Base-by-base conservation (phyloP, 2,888 invertebrate species). In the Rhimphoctona megacephalus region DNA sequence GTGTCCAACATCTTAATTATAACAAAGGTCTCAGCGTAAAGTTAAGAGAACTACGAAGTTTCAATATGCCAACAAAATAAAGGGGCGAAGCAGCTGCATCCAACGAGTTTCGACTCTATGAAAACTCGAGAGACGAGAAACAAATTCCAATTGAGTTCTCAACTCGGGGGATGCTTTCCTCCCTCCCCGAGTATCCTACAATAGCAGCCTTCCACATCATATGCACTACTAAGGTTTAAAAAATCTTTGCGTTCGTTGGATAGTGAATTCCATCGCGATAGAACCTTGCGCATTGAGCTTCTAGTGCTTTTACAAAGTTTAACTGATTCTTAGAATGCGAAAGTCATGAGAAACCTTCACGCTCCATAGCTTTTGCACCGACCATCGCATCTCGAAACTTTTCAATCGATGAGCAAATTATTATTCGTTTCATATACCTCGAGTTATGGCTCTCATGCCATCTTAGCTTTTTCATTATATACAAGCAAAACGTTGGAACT, bases 391-490 rank as follows among this genome's bases (percentile, higher is more conserved):
- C 70, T 76, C 70, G 25, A 49, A 80, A 84, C 61, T 25, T n/a
- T 9, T 57, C 80, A 80, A 84, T 84, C 84, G 84, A 84, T 84
- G 70, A 69, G 74, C 61, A 80, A 80, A 84, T 84, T 84, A 84
- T 84, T 84, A 73, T 64, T 33, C 73, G 49, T 72, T 64, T 36
- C 76, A 46, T 25, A 30, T 49, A 33, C 57, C 70, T 73, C 72
- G 39, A 66, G 64, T 64, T 80, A 49, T 33, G 30, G 22, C 57
- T 81, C 39, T 64, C 64, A 19, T 61, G 17, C 30, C 67, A 1
- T 39, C 49, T n/a, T 49, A 70, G 52, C 80, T 84, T 84, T 43
- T 73, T n/a, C 61, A 81, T 84, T 80, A 80, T 76, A 57, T 74
- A 74, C 49, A 73, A 73, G 33, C 25, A 0, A 61, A 33, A 64